phyloP scores from a whole-genome alignment of 2,797 vertebrate genomes.

The Pantherophis alleghaniensis region DNA sequence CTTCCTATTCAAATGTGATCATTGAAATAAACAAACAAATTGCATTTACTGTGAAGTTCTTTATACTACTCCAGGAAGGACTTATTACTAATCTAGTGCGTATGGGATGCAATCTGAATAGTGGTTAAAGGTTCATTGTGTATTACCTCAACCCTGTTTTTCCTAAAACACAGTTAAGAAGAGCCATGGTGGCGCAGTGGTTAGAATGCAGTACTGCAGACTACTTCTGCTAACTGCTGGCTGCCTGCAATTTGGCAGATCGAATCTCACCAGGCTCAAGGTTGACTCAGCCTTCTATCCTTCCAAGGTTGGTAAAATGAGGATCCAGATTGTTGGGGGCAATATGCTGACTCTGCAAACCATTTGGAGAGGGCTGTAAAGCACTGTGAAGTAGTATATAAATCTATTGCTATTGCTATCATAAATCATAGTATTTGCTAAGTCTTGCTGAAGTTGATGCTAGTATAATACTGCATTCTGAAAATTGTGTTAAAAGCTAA shows the following conservation, averaged over 20 bases:
- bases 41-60: not conserved
- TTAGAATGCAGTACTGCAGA: too few species aligned
- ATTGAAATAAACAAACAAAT: not conserved
- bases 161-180: not conserved
- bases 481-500: not conserved
- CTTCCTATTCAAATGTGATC: not conserved
- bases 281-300: too few species aligned
- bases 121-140: not conserved
- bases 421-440: not conserved
- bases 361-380: too few species aligned
- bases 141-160: not conserved
- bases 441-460: not conserved
- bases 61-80: not conserved
- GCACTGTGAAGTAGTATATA: too few species aligned
- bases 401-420: too few species aligned
- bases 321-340: too few species aligned
- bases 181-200: too few species aligned
- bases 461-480: not conserved
- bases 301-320: too few species aligned
- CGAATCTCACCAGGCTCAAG: too few species aligned
- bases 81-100: not conserved
- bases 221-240: too few species aligned
- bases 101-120: not conserved
- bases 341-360: too few species aligned
- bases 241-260: too few species aligned